Evolutionary conservation across 2,797 vertebrate species (phyloP).

Genomic region (Sus cebifrons): DNA sequence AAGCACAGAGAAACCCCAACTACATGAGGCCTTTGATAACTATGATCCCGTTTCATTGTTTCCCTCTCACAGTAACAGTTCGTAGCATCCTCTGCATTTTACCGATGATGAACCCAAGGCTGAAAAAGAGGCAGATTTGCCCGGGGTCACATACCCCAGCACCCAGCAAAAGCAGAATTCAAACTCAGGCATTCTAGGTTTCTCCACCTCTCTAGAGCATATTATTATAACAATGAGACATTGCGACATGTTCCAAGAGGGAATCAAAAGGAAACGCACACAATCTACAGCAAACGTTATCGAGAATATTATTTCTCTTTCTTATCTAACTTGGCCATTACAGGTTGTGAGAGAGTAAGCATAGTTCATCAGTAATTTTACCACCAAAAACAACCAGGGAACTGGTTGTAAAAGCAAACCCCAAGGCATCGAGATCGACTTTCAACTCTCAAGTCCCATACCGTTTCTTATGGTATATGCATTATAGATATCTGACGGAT

Average conservation of each 20-base stretch:
- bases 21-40: not conserved
- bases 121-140: slow-evolving; percentile 16
- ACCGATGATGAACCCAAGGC: slow-evolving; percentile 26
- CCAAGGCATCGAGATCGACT: not conserved
- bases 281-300: slow-evolving; percentile 18
- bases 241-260: not conserved
- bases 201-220: not conserved
- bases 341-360: not conserved
- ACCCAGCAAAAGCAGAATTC: not conserved
- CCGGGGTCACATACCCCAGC: not conserved
- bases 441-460: not conserved
- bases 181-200: not conserved
- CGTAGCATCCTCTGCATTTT: not conserved
- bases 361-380: slow-evolving; percentile 14
- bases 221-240: not conserved
- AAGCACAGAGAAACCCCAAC: not conserved
- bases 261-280: slow-evolving; percentile 37
- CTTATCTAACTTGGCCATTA: not conserved
- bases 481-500: not conserved
- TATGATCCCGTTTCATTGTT: not conserved
- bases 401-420: not conserved
- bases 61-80: not conserved
- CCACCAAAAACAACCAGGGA: not conserved
- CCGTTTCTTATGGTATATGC: not conserved
- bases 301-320: not conserved